Evolutionary conservation across 2,797 vertebrate species (phyloP).

Genomic region (Dendrocincla tyrannina): DNA sequence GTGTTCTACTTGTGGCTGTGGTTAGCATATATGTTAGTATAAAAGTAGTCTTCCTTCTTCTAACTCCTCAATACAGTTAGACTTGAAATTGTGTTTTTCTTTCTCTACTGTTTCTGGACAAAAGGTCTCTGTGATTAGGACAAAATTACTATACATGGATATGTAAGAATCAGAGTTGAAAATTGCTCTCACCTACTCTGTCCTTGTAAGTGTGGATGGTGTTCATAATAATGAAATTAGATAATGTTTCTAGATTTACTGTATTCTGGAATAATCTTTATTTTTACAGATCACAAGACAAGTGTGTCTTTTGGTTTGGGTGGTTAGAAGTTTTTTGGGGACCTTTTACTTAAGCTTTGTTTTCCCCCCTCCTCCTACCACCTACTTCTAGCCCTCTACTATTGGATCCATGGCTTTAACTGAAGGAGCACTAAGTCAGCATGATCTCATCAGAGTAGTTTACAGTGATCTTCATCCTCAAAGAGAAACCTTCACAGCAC

Average conservation of each 20-base stretch:
- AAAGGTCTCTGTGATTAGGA: neutral
- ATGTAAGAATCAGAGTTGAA: neutral
- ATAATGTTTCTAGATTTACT: neutral
- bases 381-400: constrained; percentile 85
- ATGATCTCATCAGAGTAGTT: constrained; percentile 95
- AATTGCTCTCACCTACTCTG: neutral
- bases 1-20: neutral
- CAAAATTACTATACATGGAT: neutral
- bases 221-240: neutral
- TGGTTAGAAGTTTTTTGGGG: neutral
- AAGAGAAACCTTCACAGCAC: constrained; percentile 97
- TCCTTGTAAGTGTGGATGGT: neutral
- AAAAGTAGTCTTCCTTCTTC: neutral
- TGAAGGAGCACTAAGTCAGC: constrained; percentile 94
- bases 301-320: neutral
- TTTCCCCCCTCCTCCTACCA: neutral
- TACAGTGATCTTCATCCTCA: constrained; percentile 97
- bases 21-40: fast-evolving
- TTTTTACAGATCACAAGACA: neutral
- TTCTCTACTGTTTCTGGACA: neutral
- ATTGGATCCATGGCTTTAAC: constrained; percentile 97
- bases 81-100: neutral
- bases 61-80: neutral
- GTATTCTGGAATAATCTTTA: neutral
- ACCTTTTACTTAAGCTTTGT: neutral